These are phyloP conservation scores for Drosophila bunnanda DNA, from an alignment of 2,888 invertebrate genomes.

Conservation along the genomic window DNA sequence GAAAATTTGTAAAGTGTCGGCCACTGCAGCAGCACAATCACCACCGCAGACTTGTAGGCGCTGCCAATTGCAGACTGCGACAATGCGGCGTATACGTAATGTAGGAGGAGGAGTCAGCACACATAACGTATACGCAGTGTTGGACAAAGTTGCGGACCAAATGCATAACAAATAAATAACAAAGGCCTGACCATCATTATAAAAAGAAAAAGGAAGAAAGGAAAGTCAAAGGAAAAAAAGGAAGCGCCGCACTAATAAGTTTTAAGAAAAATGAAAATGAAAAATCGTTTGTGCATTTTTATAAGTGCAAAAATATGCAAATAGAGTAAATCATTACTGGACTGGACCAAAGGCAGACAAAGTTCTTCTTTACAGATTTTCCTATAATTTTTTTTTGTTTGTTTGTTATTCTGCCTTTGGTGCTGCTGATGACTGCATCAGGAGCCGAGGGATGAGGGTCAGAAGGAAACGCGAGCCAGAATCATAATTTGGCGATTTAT, in stretches of 20 bases:
- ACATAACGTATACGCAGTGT: conserved; percentile 49
- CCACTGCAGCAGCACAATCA: conserved; percentile 55
- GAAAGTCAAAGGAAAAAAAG: conserved; percentile 15
- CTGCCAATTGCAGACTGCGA: conserved; percentile 78
- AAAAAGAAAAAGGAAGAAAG: conserved; percentile 24
- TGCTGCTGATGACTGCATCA: conserved; percentile 26
- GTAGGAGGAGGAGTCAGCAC: conserved; percentile 17
- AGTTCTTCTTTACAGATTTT: conserved; percentile 56
- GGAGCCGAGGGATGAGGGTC: conserved; percentile 1
- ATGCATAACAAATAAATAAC: conserved; percentile 75
- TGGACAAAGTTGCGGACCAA: conserved; percentile 42
- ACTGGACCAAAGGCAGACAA: conserved; percentile 65
- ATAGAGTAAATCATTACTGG: conserved; percentile 82
- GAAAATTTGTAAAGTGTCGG: conserved; percentile 64
- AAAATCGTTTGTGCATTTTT: conserved; percentile 82
- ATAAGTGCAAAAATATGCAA: conserved; percentile 83
- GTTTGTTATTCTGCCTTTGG: conserved; percentile 40
- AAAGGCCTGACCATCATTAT: conserved; percentile 37
- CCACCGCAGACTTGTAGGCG: conserved; percentile 81
- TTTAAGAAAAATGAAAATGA: conserved; percentile 78
- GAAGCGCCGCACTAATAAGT: conserved; percentile 73
- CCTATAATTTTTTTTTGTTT: conserved; percentile 20
- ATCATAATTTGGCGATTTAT: conserved; percentile 78
- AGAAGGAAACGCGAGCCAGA: conserved; percentile 32
- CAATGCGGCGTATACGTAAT: conserved; percentile 64